A percentile compares a stretch with the other conserved stretches of the same genome.
These are phyloP conservation scores for Copsychus sechellarum DNA, from an alignment of 2,113 vertebrate genomes.

Conservation along the genomic window DNA sequence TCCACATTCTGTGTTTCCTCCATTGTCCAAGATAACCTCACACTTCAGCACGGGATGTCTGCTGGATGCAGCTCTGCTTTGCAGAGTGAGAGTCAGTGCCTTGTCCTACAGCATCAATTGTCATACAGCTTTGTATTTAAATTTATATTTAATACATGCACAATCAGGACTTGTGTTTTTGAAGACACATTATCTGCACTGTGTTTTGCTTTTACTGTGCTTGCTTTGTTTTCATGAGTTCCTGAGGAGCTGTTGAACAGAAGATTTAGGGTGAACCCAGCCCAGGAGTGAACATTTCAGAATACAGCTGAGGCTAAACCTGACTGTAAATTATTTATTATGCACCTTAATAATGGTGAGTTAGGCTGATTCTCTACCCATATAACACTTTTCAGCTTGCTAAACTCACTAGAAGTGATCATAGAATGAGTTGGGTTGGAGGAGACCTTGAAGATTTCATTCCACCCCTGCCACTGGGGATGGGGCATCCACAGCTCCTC, in stretches of 20 bases:
- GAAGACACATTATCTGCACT: neutral
- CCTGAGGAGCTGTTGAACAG: neutral
- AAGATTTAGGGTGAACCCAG: neutral
- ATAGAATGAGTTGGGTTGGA: neutral
- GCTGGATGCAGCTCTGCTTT: neutral
- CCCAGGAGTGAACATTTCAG: neutral
- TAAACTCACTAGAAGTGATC: neutral
- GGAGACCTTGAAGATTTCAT: accelerated
- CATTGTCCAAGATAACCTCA: neutral
- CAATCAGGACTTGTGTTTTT: neutral
- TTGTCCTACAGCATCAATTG: neutral
- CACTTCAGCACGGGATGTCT: neutral
- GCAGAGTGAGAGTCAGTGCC: neutral
- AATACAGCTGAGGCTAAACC: neutral
- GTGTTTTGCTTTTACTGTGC: neutral
- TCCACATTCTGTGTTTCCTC: neutral
- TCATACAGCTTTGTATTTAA: neutral
- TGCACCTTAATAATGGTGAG: neutral
- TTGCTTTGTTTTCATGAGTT: neutral
- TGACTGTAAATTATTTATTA: neutral
- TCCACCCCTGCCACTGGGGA: neutral
- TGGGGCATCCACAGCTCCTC: neutral
- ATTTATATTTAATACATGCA: neutral
- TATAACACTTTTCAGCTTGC: neutral
- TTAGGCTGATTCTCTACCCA: neutral